Conservation (phyloP, 2,888 invertebrate genomes). For the Leptura quadrifasciata region DNA sequence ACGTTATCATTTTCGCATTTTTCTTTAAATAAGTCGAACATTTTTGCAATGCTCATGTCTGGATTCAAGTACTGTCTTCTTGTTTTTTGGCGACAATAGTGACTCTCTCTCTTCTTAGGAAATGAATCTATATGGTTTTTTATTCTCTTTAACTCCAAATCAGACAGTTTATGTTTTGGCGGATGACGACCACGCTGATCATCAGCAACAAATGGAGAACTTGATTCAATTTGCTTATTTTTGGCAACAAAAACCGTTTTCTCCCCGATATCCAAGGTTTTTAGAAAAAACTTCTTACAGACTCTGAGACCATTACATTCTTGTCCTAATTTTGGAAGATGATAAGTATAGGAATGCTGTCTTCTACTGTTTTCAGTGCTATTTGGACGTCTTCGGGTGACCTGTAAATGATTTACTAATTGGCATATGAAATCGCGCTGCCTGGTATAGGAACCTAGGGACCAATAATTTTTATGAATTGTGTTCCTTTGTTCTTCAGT, state of each 20-base stretch:
- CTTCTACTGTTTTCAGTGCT: conserved; percentile 33
- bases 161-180: background rate
- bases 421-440: too few species aligned
- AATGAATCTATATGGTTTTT: too few species aligned
- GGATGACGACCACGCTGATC: conserved; percentile 9
- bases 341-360: conserved; percentile 24
- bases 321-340: conserved; percentile 25
- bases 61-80: background rate
- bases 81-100: too few species aligned
- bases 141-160: too few species aligned
- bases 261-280: conserved; percentile 35
- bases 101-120: too few species aligned
- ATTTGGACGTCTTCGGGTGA: conserved; percentile 23
- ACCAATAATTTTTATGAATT: conserved; percentile 33
- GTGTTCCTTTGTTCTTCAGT: conserved; percentile 30
- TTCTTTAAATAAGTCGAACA: background rate
- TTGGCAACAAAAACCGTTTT: conserved; percentile 36
- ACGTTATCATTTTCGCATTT: conserved; percentile 3
- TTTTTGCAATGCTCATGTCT: too few species aligned
- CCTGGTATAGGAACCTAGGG: too few species aligned
- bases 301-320: conserved; percentile 25
- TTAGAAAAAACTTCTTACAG: conserved; percentile 38
- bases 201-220: conserved; percentile 7
- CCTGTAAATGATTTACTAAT: conserved; percentile 19
- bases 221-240: conserved; percentile 14